phyloP scores from a whole-genome alignment of 2,797 vertebrate genomes.

The Coccyzus lansbergi region DNA sequence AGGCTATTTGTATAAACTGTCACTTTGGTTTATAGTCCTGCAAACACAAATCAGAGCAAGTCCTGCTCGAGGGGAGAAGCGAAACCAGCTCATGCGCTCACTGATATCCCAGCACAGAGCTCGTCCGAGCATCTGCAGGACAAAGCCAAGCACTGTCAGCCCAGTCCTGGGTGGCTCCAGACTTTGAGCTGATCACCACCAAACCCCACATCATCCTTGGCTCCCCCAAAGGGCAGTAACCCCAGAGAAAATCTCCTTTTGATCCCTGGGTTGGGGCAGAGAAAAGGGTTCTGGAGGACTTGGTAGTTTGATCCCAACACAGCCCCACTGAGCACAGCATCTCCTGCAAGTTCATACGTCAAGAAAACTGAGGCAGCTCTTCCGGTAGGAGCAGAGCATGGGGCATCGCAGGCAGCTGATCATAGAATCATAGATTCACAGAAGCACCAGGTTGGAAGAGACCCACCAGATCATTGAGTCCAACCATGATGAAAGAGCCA shows the following conservation, averaged over 20 bases:
- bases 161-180: rapidly evolving
- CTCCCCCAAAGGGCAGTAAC: not conserved
- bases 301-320: not conserved
- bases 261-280: not conserved
- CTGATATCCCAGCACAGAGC: not conserved
- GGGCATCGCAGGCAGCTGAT: not conserved
- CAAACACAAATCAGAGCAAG: not conserved
- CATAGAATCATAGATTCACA: too few relatives aligned
- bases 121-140: not conserved
- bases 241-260: not conserved
- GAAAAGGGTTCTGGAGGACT: not conserved
- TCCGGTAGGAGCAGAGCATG: rapidly evolving
- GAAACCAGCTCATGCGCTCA: not conserved
- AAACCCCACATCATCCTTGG: not conserved
- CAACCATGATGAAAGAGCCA: rapidly evolving
- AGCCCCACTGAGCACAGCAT: not conserved
- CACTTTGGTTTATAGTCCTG: not conserved
- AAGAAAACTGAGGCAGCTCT: not conserved
- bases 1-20: not conserved
- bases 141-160: not conserved
- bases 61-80: not conserved
- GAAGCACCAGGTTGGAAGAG: too few relatives aligned
- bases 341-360: rapidly evolving
- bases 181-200: not conserved
- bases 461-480: too few relatives aligned